Conservation (phyloP, 1,140 invertebrate genomes). For the Trichonephila inaurata region DNA sequence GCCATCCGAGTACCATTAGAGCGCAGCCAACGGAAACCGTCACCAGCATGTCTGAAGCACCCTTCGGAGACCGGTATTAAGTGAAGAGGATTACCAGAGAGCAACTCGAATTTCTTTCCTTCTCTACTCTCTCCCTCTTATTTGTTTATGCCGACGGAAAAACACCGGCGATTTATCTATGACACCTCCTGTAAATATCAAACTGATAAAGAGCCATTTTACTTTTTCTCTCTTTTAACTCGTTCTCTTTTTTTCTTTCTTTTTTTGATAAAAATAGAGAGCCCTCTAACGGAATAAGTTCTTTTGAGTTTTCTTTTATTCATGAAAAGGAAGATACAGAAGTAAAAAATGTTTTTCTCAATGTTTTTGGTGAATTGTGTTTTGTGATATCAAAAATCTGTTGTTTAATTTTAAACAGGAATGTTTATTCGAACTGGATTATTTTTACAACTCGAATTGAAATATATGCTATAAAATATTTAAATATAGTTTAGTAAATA, state of each 20-base stretch:
- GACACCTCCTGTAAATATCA: neutral
- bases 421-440: too few species aligned
- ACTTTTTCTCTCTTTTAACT: neutral
- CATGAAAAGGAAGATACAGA: too few species aligned
- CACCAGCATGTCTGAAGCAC: constrained; percentile 65
- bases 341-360: too few species aligned
- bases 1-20: constrained; percentile 71
- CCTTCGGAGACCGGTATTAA: constrained; percentile 64
- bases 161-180: neutral
- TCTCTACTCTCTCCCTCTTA: neutral
- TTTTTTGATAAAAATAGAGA: neutral
- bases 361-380: too few species aligned
- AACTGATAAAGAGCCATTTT: neutral
- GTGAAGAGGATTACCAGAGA: constrained; percentile 57
- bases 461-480: too few species aligned
- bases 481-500: too few species aligned
- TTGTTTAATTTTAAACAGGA: too few species aligned
- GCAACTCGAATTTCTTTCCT: constrained; percentile 26
- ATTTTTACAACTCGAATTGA: too few species aligned
- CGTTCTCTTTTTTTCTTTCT: neutral
- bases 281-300: too few species aligned
- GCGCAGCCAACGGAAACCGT: constrained; percentile 59
- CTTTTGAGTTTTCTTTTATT: too few species aligned
- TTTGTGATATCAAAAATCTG: too few species aligned
- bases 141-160: neutral